Evolutionary conservation across 2,888 invertebrate species (phyloP), one percentile per base, ranked within the genome.

Genomic region (Trissoscelio sp.): DNA sequence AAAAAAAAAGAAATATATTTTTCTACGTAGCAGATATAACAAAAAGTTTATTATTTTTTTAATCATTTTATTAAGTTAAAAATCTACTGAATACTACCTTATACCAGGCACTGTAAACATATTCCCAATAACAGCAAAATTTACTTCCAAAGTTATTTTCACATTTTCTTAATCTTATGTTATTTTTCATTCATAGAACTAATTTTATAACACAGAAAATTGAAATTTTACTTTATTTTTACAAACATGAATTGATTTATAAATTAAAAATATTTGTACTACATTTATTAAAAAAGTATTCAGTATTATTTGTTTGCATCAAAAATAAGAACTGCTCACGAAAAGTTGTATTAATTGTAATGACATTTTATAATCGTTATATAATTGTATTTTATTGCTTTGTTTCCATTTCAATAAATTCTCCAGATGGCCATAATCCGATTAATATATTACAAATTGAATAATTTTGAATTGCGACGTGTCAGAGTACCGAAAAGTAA

Each of bases 341-440:
- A 34, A 34, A 34, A 34, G 11, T 5, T 34, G 9, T 5, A 34
- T 34, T 9, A 34, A 34, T 34, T 34, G 9, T 34, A 34, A 34
- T 34, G 2, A 9, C 9, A 34, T 7, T 34, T 34, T 34, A 14
- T 18, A 53, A 9, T 16, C 16, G 53, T 14, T 6, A 53, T 53
- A 53, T 24, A 31, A 24, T 34, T 48, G 34, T 14, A 37, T 64
- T 48, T 74, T 74, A 74, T 74, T 74, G 74, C 64, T 74, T 64
- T 20, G 37, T 74, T 73, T 31, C 11, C 22, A 28, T 60, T 44
- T 22, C 6, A 42, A 44, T 73, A 53, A 64, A 64, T 51, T 55
- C 20, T 11, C 28, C 6, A 31, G 34, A 14, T 31, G n/a, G 53
- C 16, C 16, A 9, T 31, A 34, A 51, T 11, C 31, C 18, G 62